phyloP scores from a whole-genome alignment of 2,113 vertebrate genomes.

The Protomyctophum bolini region DNA sequence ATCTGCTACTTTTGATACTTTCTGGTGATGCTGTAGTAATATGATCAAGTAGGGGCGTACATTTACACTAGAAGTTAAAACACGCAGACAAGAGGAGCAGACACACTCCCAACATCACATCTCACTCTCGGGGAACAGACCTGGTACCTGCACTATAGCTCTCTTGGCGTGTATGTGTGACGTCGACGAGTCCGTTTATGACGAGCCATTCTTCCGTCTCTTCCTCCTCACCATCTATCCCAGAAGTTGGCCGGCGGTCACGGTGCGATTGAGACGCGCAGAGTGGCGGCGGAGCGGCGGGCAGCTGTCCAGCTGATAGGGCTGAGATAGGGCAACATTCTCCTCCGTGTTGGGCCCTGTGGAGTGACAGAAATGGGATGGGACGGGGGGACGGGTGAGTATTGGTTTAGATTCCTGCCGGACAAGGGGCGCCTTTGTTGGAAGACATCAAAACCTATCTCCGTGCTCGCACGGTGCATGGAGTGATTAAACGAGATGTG shows the following conservation, averaged over 20 bases:
- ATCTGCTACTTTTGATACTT: too few species aligned
- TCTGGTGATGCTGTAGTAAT: too few species aligned
- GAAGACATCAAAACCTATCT: constrained; percentile 26
- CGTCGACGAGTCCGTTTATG: constrained; percentile 40
- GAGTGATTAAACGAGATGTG: constrained; percentile 28
- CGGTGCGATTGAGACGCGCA: constrained; percentile 29
- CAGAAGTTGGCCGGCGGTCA: constrained; percentile 40
- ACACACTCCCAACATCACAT: too few species aligned
- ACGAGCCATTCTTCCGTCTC: constrained; percentile 44
- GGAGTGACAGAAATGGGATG: constrained; percentile 42
- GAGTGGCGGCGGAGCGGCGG: constrained; percentile 10
- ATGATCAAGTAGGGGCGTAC: too few species aligned
- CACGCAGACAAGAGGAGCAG: too few species aligned
- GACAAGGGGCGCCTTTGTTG: constrained; percentile 18
- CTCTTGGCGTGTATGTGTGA: background rate
- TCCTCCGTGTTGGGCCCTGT: constrained; percentile 4
- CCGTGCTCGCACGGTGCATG: background rate
- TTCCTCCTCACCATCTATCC: constrained; percentile 47
- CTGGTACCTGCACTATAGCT: constrained; percentile 17
- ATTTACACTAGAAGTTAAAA: too few species aligned
- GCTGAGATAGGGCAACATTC: constrained; percentile 40
- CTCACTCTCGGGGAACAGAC: too few species aligned
- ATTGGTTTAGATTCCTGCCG: constrained; percentile 18
- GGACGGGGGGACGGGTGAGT: background rate
- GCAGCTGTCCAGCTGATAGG: constrained; percentile 53